Base-by-base conservation (phyloP, 2,797 vertebrate species). In the Thamnophis elegans region DNA sequence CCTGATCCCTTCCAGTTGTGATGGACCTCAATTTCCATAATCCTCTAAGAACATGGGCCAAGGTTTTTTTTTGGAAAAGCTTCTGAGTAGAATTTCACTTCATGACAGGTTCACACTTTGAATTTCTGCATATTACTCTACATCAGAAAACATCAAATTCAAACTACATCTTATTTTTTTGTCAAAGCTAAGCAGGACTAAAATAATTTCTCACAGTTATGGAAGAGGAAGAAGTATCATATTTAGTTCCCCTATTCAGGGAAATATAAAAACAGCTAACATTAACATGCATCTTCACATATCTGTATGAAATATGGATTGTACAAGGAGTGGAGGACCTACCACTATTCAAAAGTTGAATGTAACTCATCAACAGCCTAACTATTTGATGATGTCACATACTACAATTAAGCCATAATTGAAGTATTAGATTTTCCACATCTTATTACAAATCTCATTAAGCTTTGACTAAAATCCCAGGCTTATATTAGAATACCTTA, bases 401-500 rank as follows among this genome's bases (percentile, higher is more conserved):
- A 42, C 47, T 59, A 60, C 28, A n/a, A n/a, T 65, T 4, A 26
- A 28, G 28, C 22, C 14, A 20, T 60, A n/a, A 56, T 56, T 1
- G 56, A 56, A 56, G 1, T 56, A 56, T 56, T 56, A 56, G 56
- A 56, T 56, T 56, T 56, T 56, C 56, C 20, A 56, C 5, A 56
- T 56, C 16, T 56, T 18, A 56, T 18, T 56, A 56, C 56, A 56
- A 56, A 56, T 56, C 18, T 56, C 56, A 56, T 56, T 56, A 56
- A 16, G 18, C 13, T n/a, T 68, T n/a, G n/a, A 68, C 28, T 68
- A 32, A 93, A 94, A 95, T 93, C 82, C 62, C 54, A 14, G 92
- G 55, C 73, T n/a, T 47, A n/a, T 87, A 55, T 92, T 90, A 59
- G 42, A 58, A 22, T 20, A 14, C 92, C 92, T 55, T 59, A 26